Base-by-base conservation (phyloP, 2,888 invertebrate species). In the Rosalia funebris region DNA sequence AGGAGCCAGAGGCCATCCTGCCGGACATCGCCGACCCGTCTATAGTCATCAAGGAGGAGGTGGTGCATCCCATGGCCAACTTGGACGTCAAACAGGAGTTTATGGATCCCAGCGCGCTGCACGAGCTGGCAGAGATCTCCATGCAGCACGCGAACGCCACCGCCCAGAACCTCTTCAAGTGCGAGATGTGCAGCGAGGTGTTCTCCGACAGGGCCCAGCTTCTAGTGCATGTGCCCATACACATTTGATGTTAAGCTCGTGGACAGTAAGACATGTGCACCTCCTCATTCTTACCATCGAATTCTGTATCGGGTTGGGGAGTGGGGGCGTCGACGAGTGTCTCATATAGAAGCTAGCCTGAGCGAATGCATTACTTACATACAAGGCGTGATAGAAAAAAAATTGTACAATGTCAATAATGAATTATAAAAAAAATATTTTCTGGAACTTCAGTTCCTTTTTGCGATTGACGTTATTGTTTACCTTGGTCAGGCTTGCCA, bases 151-250 rank as follows among this genome's bases (percentile, higher is more conserved):
- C 79, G 14, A 69, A 57, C 25, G 66, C 66, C 10, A 63, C 55
- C 16, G 75, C 79, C 44, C 78, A 80, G 62, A 81, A 76, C 64
- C 70, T 88, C 39, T 91, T 87, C 81, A 89, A 88, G 69, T 93
- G 93, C 77, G 92, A 92, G 79, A 92, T 93, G 91, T 93, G 93
- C 79, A 86, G 89, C 54, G 86, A 88, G 45, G 87, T 89, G 69
- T 93, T 93, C 80, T 83, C 87, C 7, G 89, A 89, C 65, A 87
- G 91, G 48, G 88, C 90, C 48, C 91, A 91, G 66, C 80, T 90
- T 39, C 81, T 93, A 63, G 84, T 90, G 55, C 93, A 93, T 81
- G 92, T 93, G 73, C 91, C 91, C 56, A 88, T 92, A 77, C 93
- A 93, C 79, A 93, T 93, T 82, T 90, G 89, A 89, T 84, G 82